These are phyloP conservation scores for Brachionus paranguensis DNA, from an alignment of 1,140 invertebrate species.

Conservation along the genomic window DNA sequence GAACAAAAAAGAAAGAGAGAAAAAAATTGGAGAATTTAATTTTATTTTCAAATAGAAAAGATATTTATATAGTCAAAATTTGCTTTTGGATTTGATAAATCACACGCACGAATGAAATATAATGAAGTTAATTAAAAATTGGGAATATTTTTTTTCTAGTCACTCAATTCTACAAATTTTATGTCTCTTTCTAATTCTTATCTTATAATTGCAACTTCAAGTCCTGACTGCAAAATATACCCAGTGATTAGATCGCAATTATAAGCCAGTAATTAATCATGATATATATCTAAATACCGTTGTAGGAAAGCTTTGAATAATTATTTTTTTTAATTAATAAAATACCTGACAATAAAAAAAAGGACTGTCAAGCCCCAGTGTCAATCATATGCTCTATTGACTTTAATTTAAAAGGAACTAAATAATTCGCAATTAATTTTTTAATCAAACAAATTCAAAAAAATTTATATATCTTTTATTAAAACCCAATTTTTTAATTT, in stretches of 20 bases:
- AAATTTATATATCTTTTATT: neutral
- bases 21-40: conserved; percentile 7
- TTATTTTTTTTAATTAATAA: conserved; percentile 35
- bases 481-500: neutral
- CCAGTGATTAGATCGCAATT: conserved; percentile 17
- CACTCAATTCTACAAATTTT: neutral
- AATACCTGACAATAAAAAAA: neutral
- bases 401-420: neutral
- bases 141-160: neutral
- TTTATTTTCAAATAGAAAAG: conserved; percentile 25
- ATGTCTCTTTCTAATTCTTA: conserved; percentile 13
- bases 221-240: neutral
- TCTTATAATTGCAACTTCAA: conserved; percentile 30
- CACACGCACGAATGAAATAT: conserved; percentile 38
- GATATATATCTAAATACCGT: conserved; percentile 19
- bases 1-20: neutral
- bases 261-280: conserved; percentile 31
- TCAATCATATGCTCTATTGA: conserved; percentile 22
- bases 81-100: conserved; percentile 23
- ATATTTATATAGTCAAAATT: conserved; percentile 21
- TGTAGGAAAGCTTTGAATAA: neutral
- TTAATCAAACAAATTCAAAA: conserved; percentile 1
- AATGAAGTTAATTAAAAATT: conserved; percentile 37
- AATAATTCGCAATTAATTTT: conserved; percentile 32
- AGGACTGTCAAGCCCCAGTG: neutral